These are phyloP conservation scores for Melanargia galathea DNA, from an alignment of 2,888 invertebrate genomes.

Conservation along the genomic window DNA sequence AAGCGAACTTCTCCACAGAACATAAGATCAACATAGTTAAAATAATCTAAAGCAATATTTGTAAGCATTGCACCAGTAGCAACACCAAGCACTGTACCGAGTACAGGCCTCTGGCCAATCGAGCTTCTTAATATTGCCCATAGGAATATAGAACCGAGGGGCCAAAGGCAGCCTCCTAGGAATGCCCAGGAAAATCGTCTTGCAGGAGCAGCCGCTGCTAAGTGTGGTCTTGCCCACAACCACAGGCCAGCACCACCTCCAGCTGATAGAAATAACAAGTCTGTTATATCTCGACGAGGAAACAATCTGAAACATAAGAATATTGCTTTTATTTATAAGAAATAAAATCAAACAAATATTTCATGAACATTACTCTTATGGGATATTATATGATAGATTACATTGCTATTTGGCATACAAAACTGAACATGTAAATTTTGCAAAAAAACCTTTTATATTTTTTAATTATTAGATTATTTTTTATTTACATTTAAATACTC, in stretches of 20 bases:
- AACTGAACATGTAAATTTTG: too few species aligned
- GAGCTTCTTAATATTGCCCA: conserved; percentile 94
- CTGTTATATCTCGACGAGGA: conserved; percentile 89
- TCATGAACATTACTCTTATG: too few species aligned
- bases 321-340: neutral
- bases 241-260: conserved; percentile 92
- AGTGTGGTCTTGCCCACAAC: conserved; percentile 90
- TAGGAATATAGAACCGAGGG: conserved; percentile 93
- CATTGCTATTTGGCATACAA: too few species aligned
- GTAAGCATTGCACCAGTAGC: conserved; percentile 86
- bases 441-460: too few species aligned
- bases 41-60: conserved; percentile 84
- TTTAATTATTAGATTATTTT: too few species aligned
- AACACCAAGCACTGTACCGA: conserved; percentile 87
- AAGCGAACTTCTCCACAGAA: conserved; percentile 78
- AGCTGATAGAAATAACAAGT: conserved; percentile 90
- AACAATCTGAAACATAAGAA: conserved; percentile 83
- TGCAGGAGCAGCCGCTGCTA: conserved; percentile 84
- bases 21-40: conserved; percentile 84
- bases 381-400: too few species aligned
- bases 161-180: conserved; percentile 90
- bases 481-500: too few species aligned
- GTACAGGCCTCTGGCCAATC: conserved; percentile 85
- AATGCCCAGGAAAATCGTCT: conserved; percentile 87
- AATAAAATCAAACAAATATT: too few species aligned